phyloP scores from a whole-genome alignment of 1,140 invertebrate species.

The Laupala kohalensis region DNA sequence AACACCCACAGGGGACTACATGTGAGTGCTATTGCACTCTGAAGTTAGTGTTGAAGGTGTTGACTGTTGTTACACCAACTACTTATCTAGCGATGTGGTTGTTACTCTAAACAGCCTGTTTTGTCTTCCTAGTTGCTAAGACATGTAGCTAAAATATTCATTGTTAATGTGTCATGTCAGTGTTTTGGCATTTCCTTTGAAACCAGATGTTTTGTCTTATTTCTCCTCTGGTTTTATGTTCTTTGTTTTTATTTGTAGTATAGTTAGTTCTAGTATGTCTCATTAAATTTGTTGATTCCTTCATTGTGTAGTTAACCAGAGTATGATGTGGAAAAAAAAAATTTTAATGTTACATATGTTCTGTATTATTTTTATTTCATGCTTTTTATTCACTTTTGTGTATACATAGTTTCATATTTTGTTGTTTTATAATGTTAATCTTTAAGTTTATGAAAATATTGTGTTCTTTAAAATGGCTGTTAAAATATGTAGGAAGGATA shows the following conservation, averaged over 20 bases:
- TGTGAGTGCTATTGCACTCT: conserved; percentile 5
- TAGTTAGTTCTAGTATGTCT: background rate
- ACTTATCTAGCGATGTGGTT: conserved; percentile 3
- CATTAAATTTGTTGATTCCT: background rate
- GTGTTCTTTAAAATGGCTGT: conserved; percentile 12
- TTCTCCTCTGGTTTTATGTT: background rate
- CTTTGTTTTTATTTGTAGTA: conserved; percentile 5
- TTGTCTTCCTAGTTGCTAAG: conserved; percentile 19
- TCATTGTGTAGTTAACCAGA: conserved; percentile 2
- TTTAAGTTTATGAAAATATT: conserved; percentile 8
- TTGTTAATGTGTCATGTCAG: background rate
- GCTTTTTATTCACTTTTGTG: conserved; percentile 1
- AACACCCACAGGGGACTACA: conserved; percentile 3
- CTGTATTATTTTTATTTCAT: conserved; percentile 7
- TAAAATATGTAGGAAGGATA: background rate
- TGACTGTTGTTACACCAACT: conserved; percentile 3
- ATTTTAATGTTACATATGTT: conserved; percentile 4
- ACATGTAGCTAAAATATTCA: conserved; percentile 2
- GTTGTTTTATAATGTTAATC: conserved; percentile 3
- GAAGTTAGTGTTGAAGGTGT: conserved; percentile 7
- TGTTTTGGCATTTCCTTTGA: background rate
- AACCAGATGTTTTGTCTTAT: conserved; percentile 1
- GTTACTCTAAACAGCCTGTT: conserved; percentile 6
- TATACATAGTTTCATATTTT: conserved; percentile 3
- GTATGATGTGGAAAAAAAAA: background rate